phyloP scores from a whole-genome alignment of 1,140 invertebrate genomes.

The Drosophila sp. region DNA sequence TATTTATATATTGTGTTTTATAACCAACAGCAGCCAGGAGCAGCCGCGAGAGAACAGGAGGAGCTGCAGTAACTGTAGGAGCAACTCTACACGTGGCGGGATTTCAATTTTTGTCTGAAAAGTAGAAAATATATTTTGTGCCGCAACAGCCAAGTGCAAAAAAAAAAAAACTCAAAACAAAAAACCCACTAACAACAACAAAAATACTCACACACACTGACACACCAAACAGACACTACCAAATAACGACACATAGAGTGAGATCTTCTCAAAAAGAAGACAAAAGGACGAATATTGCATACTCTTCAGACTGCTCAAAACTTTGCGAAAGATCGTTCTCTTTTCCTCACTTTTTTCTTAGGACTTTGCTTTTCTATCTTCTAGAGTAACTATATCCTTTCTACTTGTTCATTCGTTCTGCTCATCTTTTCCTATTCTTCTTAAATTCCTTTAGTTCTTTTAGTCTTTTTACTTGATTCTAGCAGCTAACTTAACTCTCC shows the following conservation, averaged over 20 bases:
- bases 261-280: not conserved
- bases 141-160: slow-evolving; percentile 18
- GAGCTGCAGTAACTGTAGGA: slow-evolving; percentile 21
- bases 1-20: slow-evolving; percentile 82
- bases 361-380: too few relatives aligned
- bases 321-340: too few relatives aligned
- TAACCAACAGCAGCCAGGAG: slow-evolving; percentile 46
- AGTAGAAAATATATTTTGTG: slow-evolving; percentile 57
- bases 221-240: not conserved
- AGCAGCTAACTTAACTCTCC: too few relatives aligned
- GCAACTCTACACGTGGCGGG: slow-evolving; percentile 48
- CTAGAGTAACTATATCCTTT: too few relatives aligned
- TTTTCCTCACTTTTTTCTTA: not conserved
- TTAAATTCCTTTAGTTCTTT: too few relatives aligned
- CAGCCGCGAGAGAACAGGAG: slow-evolving; percentile 22
- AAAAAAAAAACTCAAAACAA: slow-evolving; percentile 1
- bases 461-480: too few relatives aligned
- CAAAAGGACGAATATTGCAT: not conserved
- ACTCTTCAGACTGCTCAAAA: not conserved
- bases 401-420: too few relatives aligned
- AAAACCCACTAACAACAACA: not conserved
- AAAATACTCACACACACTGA: too few relatives aligned
- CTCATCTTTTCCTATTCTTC: too few relatives aligned
- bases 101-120: slow-evolving; percentile 78
- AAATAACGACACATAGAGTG: not conserved